Evolutionary conservation across 1,140 invertebrate species (phyloP), one percentile per base, ranked within the genome.

Genomic region (Lordiphosa collinella): DNA sequence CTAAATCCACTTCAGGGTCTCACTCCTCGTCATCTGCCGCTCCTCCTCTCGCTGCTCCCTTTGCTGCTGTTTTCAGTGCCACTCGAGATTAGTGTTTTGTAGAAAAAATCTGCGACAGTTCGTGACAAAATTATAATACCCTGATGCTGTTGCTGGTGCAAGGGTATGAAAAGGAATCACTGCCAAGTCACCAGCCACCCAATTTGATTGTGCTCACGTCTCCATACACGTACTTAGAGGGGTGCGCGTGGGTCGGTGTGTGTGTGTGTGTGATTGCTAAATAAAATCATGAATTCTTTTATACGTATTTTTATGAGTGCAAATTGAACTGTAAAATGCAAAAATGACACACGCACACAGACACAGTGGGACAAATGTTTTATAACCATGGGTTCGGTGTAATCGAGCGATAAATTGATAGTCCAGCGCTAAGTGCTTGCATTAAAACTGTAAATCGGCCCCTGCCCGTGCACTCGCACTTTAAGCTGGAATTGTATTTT

Each of bases 211-310:
- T 50, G 48, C 49, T 29, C 49, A 51, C 49, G 35, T 25, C 12
- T 12, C 25, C 16, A n/a, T 22, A 11, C 10, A 25, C 36, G 12
- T 32, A 31, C 12, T 32, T 47, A 13, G 8, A 8, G 16, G 34
- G n/a, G 6, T 35, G 6, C 6, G 18, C 18, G 4, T 22, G 18
- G 18, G 18, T 18, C n/a, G n/a, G 14, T 34, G 29, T 43, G 16
- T 43, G 51, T 18, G 31, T 32, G 38, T 31, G 38, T 53, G 40
- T 40, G 50, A 53, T 34, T 57, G 34, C 53, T 36, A 57, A 57
- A 63, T 50, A 46, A 57, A 62, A 51, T 50, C 60, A 46, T 57
- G 40, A 37, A 63, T 51, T 48, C 38, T 25, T 36, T 55, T 49
- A 62, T 62, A 51, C 29, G 29, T 22, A 46, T 47, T 46, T 47